These are phyloP conservation scores for Leucoma salicis DNA, from an alignment of 2,888 invertebrate genomes.

Conservation along the genomic window DNA sequence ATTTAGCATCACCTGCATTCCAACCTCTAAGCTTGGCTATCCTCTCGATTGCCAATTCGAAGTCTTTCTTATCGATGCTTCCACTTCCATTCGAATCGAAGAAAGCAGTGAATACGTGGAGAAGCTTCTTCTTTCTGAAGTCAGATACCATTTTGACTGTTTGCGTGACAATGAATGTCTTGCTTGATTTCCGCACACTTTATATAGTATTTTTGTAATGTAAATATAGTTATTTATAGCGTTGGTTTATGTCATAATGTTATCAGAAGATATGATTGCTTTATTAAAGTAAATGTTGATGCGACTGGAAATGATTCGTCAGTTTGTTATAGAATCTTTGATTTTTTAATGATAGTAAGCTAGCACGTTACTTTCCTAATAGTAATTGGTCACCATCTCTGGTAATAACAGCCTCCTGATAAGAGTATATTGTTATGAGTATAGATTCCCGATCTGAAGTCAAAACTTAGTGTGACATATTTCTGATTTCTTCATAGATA, in stretches of 20 bases:
- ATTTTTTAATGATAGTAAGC: no score
- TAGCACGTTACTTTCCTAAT: no score
- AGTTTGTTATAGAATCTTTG: slow-evolving; percentile 16
- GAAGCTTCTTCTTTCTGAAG: slow-evolving; percentile 94
- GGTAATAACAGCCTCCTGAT: no score
- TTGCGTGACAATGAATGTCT: slow-evolving; percentile 15
- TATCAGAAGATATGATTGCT: slow-evolving; percentile 30
- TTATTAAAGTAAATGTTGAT: slow-evolving; percentile 20
- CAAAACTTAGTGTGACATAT: no score
- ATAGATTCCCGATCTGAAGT: no score
- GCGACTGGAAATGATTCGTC: no score
- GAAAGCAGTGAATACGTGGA: slow-evolving; percentile 92
- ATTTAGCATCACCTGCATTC: slow-evolving; percentile 87
- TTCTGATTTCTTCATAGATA: no score
- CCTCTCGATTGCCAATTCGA: slow-evolving; percentile 92
- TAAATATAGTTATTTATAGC: slow-evolving; percentile 5
- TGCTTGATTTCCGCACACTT: slow-evolving; percentile 4
- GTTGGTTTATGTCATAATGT: slow-evolving; percentile 12
- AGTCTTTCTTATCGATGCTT: slow-evolving; percentile 93
- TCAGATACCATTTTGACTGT: slow-evolving; percentile 85
- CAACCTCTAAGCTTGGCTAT: slow-evolving; percentile 91
- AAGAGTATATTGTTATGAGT: no score
- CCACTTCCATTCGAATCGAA: slow-evolving; percentile 95
- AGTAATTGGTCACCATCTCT: no score
- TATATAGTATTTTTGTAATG: slow-evolving; percentile 22